Percentiles rank a stretch among this genome's conserved stretches.
Conservation (phyloP, 2,888 invertebrate species). For the Hirtodrosophila trivittata region DNA sequence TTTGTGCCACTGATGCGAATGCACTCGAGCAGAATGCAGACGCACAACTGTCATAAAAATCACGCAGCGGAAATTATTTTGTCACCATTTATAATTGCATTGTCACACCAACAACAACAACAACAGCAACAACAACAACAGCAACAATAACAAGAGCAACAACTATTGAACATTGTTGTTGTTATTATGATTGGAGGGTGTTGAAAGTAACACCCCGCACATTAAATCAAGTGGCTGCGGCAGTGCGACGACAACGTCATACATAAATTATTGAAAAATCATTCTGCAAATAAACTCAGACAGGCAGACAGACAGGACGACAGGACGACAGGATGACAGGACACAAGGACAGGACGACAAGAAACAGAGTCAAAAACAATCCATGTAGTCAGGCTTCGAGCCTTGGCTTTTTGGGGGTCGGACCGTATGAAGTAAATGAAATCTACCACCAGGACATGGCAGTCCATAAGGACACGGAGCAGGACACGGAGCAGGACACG, state of each 20-base stretch:
- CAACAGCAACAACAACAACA: slow-evolving; percentile 49
- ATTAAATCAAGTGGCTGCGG: slow-evolving; percentile 75
- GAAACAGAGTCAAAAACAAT: slow-evolving; percentile 4
- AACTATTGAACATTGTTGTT: slow-evolving; percentile 27
- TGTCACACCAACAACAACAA: slow-evolving; percentile 71
- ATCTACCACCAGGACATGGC: slow-evolving; percentile 57
- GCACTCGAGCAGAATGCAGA: slow-evolving; percentile 68
- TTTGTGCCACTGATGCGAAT: slow-evolving; percentile 45
- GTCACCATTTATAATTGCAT: slow-evolving; percentile 83
- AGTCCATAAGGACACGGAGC: slow-evolving; percentile 22
- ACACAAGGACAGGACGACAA: slow-evolving; percentile 1
- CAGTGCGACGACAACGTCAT: slow-evolving; percentile 58
- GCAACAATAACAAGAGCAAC: slow-evolving; percentile 43
- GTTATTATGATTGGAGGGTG: slow-evolving; percentile 71
- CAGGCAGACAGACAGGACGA: slow-evolving; percentile 20
- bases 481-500: not conserved
- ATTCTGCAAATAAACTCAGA: slow-evolving; percentile 76
- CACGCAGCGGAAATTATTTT: slow-evolving; percentile 82
- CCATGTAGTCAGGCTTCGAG: slow-evolving; percentile 3
- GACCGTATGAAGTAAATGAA: slow-evolving; percentile 58
- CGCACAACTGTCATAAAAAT: slow-evolving; percentile 82
- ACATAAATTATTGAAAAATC: slow-evolving; percentile 81
- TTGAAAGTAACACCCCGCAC: slow-evolving; percentile 80
- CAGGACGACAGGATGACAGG: slow-evolving; percentile 1
- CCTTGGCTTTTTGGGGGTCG: slow-evolving; percentile 9